Percentiles rank a stretch among this genome's conserved stretches.
Conservation (phyloP, 2,888 invertebrate species). For the Amiota mariae region DNA sequence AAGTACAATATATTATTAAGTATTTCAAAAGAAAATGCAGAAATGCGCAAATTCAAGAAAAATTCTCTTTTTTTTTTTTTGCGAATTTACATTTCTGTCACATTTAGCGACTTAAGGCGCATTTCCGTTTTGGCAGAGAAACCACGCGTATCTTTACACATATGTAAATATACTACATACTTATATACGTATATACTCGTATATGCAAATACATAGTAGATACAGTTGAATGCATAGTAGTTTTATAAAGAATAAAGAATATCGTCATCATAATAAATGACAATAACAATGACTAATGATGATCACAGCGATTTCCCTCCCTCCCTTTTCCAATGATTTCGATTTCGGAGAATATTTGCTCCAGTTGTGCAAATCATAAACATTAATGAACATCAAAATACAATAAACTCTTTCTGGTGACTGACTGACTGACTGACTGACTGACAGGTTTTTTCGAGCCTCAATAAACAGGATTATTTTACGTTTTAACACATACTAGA, state of each 20-base stretch:
- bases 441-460: too few species aligned
- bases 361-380: slow-evolving; percentile 5
- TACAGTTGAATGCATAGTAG: too few species aligned
- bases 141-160: not conserved
- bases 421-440: too few species aligned
- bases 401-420: not conserved
- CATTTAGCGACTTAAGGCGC: not conserved
- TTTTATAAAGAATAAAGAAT: not conserved
- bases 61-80: not conserved
- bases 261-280: not conserved
- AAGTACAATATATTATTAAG: too few species aligned
- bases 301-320: not conserved
- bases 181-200: not conserved
- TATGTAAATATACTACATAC: not conserved
- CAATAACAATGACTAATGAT: not conserved
- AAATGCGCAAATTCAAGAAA: not conserved
- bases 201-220: not conserved
- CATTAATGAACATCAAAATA: not conserved
- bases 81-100: too few species aligned
- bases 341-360: not conserved
- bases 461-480: slow-evolving; percentile 20
- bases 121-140: slow-evolving; percentile 23
- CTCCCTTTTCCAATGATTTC: not conserved
- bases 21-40: not conserved
- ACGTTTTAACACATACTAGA: not conserved